Base-by-base conservation (phyloP, 2,113 vertebrate genomes). In the Spheniscus mendiculus region DNA sequence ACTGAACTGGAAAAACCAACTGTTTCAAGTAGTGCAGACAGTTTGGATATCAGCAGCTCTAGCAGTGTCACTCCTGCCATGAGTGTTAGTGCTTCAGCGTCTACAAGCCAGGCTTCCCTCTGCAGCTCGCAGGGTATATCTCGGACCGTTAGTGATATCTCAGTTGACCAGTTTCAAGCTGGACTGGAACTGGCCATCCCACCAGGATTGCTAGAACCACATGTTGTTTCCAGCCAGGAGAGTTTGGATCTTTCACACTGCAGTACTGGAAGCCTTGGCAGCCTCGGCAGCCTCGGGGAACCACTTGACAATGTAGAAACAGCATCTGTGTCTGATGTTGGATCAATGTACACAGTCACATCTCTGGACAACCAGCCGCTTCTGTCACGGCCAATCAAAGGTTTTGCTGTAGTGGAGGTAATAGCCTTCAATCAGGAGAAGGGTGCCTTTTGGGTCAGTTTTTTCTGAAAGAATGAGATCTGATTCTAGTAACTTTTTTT, bases 391-490 rank as follows among this genome's bases (percentile, higher is more conserved):
- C 99, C 99, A 52, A 99, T 99, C 98, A 99, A 99, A 94, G 99
- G 99, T 73, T 99, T 99, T 11, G 99, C 99, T 17, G 99, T 99
- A 6, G 99, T 99, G 90, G 99, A 99, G 99, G 99, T 99, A 98
- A 97, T 22, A 4, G 25, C 14, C 34, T 27, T 74, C 50, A 2
- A 1, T 20, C 38, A 19, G 9, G 15, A 12, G 27, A 40, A 40
- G 34, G 44, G 17, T 58, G 4, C 5, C 62, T 66, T 40, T 59
- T 23, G 27, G 19, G 61, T 32, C 2, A 2, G 5, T 10, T 52
- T 15, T 50, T n/a, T n/a, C 44, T 74, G 52, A 66, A 29, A 55
- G 38, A 49, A 3, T 9, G 38, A 74, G 29, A 11, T 56, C 32
- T 17, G 23, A 6, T 50, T 65, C 22, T 23, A 6, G 29, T 32